Percentiles rank a stretch among this genome's conserved stretches.
phyloP scores from a whole-genome alignment of 2,113 vertebrate genomes.

The Atherinomorus stipes region DNA sequence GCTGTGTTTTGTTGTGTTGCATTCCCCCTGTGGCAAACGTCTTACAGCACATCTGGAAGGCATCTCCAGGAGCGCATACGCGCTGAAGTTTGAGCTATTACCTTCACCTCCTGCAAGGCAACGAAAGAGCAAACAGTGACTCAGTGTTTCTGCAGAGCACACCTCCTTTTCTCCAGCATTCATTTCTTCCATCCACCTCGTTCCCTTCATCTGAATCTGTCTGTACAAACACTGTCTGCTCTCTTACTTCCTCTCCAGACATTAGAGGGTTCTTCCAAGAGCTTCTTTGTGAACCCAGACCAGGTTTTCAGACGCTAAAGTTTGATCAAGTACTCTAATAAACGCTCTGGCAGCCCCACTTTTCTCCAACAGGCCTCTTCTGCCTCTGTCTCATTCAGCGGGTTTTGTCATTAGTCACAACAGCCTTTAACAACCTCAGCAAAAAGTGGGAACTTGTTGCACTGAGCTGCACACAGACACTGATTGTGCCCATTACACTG shows the following conservation, averaged over 20 bases:
- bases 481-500: not conserved
- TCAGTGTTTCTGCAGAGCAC: conserved; percentile 52
- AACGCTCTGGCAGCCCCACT: conserved; percentile 13
- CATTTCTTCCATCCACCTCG: conserved; percentile 30
- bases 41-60: conserved; percentile 64
- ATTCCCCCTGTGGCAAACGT: not conserved
- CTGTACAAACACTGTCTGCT: conserved; percentile 33
- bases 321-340: conserved; percentile 13
- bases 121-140: conserved; percentile 30
- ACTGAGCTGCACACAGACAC: conserved; percentile 22
- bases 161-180: conserved; percentile 14
- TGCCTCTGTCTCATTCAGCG: conserved; percentile 2
- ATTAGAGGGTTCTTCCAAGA: conserved; percentile 13
- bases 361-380: conserved; percentile 5
- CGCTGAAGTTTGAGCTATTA: conserved; percentile 22
- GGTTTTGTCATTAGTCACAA: conserved; percentile 14
- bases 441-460: conserved; percentile 22
- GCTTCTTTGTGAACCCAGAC: not conserved
- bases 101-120: conserved; percentile 32
- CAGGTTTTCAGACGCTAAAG: conserved; percentile 7
- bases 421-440: conserved; percentile 6
- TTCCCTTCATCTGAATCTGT: conserved; percentile 27
- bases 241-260: conserved; percentile 40
- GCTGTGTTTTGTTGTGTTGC: conserved; percentile 23
- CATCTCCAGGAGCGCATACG: conserved; percentile 35